These are phyloP conservation scores for Caenorhabditis japonica DNA, from an alignment of 2,888 invertebrate species.

Conservation along the genomic window DNA sequence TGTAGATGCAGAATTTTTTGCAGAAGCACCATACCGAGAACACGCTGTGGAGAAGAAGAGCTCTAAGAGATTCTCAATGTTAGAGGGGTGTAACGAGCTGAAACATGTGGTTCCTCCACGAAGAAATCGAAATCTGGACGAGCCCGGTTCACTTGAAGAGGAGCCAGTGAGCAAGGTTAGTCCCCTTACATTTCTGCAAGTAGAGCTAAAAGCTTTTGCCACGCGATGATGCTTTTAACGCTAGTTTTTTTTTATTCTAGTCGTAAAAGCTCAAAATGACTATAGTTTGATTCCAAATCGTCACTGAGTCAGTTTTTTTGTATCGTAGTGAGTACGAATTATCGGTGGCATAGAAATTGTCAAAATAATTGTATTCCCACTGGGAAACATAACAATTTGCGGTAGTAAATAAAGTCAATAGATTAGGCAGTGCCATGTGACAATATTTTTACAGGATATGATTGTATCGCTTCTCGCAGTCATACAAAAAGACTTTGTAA, in stretches of 20 bases:
- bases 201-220: no score
- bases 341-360: no score
- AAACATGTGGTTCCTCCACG: constrained; percentile 42
- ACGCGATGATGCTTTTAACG: not conserved
- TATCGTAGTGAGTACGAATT: no score
- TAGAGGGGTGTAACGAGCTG: constrained; percentile 35
- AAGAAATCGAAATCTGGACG: constrained; percentile 26
- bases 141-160: constrained; percentile 29
- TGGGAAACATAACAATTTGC: no score
- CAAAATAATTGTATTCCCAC: no score
- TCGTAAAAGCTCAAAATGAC: no score
- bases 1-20: constrained; percentile 6
- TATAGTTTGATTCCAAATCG: no score
- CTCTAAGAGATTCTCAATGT: constrained; percentile 46
- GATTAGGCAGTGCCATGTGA: not conserved
- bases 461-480: constrained; percentile 34
- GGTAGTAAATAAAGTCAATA: no score
- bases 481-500: constrained; percentile 37
- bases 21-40: constrained; percentile 46
- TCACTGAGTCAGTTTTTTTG: no score
- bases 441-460: constrained; percentile 28
- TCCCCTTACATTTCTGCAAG: no score
- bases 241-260: no score
- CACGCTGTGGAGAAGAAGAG: constrained; percentile 35
- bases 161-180: constrained; percentile 46